Conservation (phyloP, 2,797 vertebrate species). For the Acrossocheilus fasciatus region DNA sequence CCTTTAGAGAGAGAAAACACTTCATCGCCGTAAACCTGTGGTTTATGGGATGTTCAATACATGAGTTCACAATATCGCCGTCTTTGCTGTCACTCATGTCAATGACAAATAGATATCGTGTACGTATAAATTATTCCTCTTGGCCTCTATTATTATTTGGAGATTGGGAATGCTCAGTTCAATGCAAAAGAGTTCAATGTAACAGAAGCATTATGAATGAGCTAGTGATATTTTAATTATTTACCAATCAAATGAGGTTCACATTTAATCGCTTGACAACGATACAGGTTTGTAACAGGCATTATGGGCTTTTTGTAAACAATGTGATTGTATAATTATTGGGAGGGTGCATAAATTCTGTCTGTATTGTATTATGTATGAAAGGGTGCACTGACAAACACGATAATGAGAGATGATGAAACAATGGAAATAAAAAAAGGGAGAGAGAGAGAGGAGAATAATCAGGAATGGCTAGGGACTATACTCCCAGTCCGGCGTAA, state of each 20-base stretch:
- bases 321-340: conserved; percentile 48
- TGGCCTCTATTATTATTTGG: conserved; percentile 54
- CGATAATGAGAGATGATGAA: conserved; percentile 44
- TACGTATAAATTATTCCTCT: conserved; percentile 47
- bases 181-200: conserved; percentile 25
- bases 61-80: conserved; percentile 60
- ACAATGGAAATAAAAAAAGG: conserved; percentile 17
- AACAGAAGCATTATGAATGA: conserved; percentile 46
- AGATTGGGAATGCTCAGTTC: conserved; percentile 32
- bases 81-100: conserved; percentile 32
- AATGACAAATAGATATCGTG: conserved; percentile 52
- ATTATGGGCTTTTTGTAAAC: conserved; percentile 38
- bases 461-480: too few species aligned
- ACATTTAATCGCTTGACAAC: conserved; percentile 42
- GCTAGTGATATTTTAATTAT: conserved; percentile 53
- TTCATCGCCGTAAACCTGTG: conserved; percentile 74
- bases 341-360: conserved; percentile 1
- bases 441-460: not conserved
- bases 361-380: conserved; percentile 31
- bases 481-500: too few species aligned
- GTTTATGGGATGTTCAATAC: conserved; percentile 72
- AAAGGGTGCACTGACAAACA: conserved; percentile 7
- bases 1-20: conserved; percentile 76
- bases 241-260: conserved; percentile 50
- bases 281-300: conserved; percentile 29